Conservation (phyloP, 2,797 vertebrate species). For the Sciurus vulgaris region DNA sequence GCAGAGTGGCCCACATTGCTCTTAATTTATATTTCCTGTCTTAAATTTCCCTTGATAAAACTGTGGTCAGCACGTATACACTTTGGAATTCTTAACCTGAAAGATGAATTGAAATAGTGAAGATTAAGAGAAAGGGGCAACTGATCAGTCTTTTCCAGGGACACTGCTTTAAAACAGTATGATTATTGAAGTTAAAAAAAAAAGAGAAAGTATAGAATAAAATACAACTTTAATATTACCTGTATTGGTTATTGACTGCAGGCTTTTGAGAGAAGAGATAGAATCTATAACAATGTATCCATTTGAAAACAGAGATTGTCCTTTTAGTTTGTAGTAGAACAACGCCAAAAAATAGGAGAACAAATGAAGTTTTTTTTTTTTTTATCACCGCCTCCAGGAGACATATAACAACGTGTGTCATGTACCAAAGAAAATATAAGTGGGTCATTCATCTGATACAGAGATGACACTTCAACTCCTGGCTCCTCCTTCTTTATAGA, state of each 20-base stretch:
- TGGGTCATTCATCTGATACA: background rate
- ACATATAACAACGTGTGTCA: background rate
- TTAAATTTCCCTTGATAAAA: background rate
- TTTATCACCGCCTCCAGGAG: background rate
- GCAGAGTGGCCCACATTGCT: background rate
- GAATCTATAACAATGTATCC: background rate
- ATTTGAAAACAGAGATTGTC: background rate
- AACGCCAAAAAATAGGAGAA: background rate
- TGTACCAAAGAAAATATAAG: background rate
- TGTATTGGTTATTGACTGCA: background rate
- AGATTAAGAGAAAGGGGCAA: background rate
- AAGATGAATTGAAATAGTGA: background rate
- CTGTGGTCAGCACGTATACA: background rate
- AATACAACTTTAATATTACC: slow-evolving; percentile 39
- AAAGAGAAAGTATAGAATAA: slow-evolving; percentile 17
- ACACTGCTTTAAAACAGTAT: background rate
- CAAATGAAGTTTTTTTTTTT: background rate
- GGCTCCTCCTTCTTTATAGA: background rate
- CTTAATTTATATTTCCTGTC: background rate
- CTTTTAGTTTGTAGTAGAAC: background rate
- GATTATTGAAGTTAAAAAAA: background rate
- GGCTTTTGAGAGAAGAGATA: background rate
- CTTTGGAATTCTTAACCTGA: slow-evolving; percentile 27
- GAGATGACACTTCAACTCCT: background rate
- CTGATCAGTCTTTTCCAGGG: background rate